Evolutionary conservation across 64 coral and sea anemone species (phyloP).

Genomic region (Stichodactyla helianthus): DNA sequence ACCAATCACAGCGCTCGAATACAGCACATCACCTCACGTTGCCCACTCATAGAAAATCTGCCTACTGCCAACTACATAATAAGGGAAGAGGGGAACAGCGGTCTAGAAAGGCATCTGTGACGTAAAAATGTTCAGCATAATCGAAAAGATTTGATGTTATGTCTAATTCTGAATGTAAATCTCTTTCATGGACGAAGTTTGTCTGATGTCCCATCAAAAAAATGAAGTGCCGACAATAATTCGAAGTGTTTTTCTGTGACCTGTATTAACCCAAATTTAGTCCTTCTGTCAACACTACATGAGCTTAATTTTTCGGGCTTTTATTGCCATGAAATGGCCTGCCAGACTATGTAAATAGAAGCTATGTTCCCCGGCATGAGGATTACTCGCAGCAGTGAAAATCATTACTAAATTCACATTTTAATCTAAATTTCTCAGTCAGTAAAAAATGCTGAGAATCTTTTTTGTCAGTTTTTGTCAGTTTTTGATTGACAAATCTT

Average conservation of each 20-base stretch:
- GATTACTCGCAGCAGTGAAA: background rate
- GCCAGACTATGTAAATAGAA: background rate
- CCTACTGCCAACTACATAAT: too few species aligned
- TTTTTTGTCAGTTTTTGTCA: background rate
- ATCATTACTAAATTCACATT: background rate
- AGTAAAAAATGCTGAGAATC: background rate
- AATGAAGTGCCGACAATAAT: background rate
- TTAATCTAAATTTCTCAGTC: background rate
- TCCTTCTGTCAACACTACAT: slow-evolving; percentile 2
- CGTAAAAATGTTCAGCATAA: background rate
- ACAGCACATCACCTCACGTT: too few species aligned
- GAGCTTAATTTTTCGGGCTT: background rate
- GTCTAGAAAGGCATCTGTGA: too few species aligned
- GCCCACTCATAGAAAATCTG: too few species aligned
- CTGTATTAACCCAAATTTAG: background rate
- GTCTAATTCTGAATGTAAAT: background rate
- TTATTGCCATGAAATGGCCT: background rate
- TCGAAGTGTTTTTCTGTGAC: background rate
- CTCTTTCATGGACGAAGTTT: background rate
- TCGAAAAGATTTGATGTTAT: background rate
- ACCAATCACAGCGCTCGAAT: too few species aligned
- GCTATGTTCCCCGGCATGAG: background rate
- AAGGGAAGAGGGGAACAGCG: background rate
- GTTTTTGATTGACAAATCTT: background rate
- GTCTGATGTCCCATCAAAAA: background rate